phyloP scores from a whole-genome alignment of 2,888 invertebrate species.

The Tipula lateralis region DNA sequence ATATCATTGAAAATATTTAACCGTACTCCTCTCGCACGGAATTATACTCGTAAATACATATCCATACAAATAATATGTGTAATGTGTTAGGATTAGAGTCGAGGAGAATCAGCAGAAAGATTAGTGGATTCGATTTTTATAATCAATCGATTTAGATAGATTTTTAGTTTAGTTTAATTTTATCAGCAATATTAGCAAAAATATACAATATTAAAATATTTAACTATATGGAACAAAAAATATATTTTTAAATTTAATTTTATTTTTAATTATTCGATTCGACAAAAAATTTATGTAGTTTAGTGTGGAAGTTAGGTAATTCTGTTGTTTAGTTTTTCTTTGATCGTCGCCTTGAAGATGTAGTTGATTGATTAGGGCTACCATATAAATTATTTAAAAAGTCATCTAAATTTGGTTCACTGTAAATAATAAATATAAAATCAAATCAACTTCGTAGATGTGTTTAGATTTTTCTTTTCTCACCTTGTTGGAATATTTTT shows the following conservation, averaged over 20 bases:
- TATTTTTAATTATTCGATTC: background rate
- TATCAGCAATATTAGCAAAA: background rate
- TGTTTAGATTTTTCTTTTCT: too few relatives aligned
- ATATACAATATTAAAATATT: background rate
- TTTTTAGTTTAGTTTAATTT: background rate
- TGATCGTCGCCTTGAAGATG: conserved; percentile 43
- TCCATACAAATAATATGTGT: too few relatives aligned
- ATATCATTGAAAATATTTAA: background rate
- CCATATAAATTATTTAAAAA: conserved; percentile 49
- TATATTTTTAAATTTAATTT: background rate
- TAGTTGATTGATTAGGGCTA: conserved; percentile 45
- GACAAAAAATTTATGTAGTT: background rate
- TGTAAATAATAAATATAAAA: conserved; percentile 35
- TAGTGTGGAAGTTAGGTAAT: background rate
- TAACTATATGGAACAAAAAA: background rate
- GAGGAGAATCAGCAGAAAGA: background rate
- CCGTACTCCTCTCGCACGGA: background rate
- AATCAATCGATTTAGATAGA: background rate
- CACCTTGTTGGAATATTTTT: conserved; percentile 38
- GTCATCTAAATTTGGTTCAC: conserved; percentile 47
- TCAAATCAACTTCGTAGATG: background rate
- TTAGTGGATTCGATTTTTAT: background rate
- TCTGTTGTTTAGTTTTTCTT: conserved; percentile 42
- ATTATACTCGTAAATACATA: background rate
- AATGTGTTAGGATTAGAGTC: background rate